phyloP scores from a whole-genome alignment of 2,113 vertebrate genomes.

The Paramormyrops kingsleyae region DNA sequence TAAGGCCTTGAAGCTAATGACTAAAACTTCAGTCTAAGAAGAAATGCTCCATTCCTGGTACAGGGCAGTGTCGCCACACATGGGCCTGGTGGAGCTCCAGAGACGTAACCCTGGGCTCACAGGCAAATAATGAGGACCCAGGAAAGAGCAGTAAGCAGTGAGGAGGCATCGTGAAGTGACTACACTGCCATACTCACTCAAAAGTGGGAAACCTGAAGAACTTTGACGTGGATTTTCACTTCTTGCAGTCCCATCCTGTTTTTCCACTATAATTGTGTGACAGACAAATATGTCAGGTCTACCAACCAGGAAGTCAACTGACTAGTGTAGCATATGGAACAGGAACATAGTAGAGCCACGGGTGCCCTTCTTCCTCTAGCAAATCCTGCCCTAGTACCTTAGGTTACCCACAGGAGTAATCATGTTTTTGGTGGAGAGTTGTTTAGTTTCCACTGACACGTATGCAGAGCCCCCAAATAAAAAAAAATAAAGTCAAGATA shows the following conservation, averaged over 20 bases:
- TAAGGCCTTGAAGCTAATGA: background rate
- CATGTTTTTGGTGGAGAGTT: background rate
- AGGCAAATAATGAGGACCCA: background rate
- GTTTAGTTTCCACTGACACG: background rate
- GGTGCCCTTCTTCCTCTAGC: background rate
- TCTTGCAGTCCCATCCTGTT: background rate
- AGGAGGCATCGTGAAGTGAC: background rate
- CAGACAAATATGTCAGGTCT: background rate
- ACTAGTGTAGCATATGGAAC: background rate
- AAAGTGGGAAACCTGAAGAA: background rate
- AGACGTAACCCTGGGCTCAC: background rate
- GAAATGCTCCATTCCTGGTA: background rate
- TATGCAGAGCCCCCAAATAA: background rate
- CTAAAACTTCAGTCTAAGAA: background rate
- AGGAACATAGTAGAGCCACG: background rate
- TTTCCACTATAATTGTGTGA: background rate
- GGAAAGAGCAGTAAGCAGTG: background rate
- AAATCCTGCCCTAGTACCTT: background rate
- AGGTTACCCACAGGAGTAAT: background rate
- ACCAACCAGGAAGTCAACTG: background rate
- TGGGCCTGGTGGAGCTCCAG: background rate
- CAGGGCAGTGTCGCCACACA: background rate
- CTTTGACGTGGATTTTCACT: background rate
- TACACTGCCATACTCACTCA: background rate
- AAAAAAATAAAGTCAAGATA: background rate